Conservation (phyloP, 2,113 vertebrate genomes). For the Malurus alboscapulatus region DNA sequence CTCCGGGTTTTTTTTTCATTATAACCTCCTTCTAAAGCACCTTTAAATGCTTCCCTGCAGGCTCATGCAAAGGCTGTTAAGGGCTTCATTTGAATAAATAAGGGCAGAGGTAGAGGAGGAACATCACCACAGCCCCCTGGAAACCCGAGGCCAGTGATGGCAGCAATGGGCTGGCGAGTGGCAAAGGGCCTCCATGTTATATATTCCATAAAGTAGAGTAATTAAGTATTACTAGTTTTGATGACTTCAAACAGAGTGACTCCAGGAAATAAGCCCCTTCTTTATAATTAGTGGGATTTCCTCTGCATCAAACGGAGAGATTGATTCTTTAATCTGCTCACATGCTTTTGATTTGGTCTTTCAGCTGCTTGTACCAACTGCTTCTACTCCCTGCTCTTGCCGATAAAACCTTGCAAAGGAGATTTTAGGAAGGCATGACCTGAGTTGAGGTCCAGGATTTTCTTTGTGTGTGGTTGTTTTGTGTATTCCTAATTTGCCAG, state of each 20-base stretch:
- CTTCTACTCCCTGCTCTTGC: conserved; percentile 40
- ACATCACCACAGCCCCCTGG: background rate
- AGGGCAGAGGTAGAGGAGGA: background rate
- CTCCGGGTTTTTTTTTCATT: background rate
- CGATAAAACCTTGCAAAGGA: conserved; percentile 53
- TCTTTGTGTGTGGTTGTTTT: conserved; percentile 18
- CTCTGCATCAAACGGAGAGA: conserved; percentile 57
- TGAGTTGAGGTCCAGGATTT: conserved; percentile 19
- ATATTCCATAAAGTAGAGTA: conserved; percentile 29
- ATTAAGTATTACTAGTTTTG: conserved; percentile 39
- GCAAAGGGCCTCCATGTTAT: background rate
- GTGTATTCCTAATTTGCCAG: background rate
- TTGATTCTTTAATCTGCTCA: conserved; percentile 72
- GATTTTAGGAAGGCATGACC: conserved; percentile 59
- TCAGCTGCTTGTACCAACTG: conserved; percentile 66
- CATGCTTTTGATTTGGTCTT: conserved; percentile 69
- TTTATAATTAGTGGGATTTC: conserved; percentile 66
- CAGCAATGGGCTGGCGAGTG: background rate
- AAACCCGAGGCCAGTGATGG: background rate
- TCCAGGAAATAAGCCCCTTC: conserved; percentile 66
- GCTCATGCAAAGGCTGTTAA: background rate
- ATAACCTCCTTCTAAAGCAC: background rate
- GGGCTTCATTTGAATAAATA: conserved; percentile 13
- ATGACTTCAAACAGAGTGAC: conserved; percentile 59
- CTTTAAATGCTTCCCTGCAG: background rate